Evolutionary conservation across 1,140 invertebrate genomes (phyloP).

Genomic region (Dendrolimus punctatus): DNA sequence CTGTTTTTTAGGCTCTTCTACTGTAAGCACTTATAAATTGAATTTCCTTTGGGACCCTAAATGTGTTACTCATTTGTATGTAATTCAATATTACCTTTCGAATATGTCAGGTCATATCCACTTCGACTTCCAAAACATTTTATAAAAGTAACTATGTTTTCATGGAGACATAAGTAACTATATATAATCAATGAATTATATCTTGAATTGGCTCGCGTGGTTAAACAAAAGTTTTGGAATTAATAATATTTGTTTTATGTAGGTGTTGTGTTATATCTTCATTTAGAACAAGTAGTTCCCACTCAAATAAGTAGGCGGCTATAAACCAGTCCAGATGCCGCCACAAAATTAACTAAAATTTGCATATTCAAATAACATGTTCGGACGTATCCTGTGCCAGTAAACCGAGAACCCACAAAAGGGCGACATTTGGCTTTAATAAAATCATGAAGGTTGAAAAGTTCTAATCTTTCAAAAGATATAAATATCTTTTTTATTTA

Average conservation of each 20-base stretch:
- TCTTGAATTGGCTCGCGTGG: no score
- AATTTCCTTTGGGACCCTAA: conserved; percentile 9
- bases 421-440: conserved; percentile 5
- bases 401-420: not conserved
- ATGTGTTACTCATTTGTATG: no score
- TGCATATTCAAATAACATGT: conserved; percentile 30
- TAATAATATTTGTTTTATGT: no score
- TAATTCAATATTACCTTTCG: no score
- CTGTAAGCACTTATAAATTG: conserved; percentile 15
- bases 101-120: no score
- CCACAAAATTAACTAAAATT: conserved; percentile 26
- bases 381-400: conserved; percentile 6
- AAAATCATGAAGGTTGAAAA: not conserved
- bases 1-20: conserved; percentile 27
- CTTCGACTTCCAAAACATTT: no score
- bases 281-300: no score
- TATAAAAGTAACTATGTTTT: no score
- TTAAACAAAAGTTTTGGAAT: no score
- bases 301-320: not conserved
- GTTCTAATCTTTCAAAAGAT: not conserved
- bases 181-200: no score
- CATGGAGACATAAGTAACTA: no score
- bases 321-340: conserved; percentile 17
- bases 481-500: not conserved
- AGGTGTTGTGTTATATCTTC: no score